Percentiles rank a stretch among this genome's conserved stretches.
Conservation (phyloP, 2,888 invertebrate genomes). For the Mythimna albipuncta region DNA sequence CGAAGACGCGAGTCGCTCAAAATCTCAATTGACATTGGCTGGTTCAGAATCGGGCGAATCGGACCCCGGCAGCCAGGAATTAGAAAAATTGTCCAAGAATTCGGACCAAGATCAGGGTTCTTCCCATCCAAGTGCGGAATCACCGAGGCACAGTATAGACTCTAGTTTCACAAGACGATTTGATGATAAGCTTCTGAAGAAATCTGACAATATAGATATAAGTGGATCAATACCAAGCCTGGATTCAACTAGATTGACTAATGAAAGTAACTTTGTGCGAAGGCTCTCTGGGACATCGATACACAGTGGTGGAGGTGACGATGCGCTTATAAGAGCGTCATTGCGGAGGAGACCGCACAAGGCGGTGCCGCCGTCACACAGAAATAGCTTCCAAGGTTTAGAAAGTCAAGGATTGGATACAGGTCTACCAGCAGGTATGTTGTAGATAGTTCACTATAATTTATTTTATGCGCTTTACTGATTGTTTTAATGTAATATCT, state of each 20-base stretch:
- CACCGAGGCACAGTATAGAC: conserved; percentile 85
- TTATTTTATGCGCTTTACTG: conserved; percentile 8
- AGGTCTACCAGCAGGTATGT: conserved; percentile 82
- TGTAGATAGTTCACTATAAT: neutral
- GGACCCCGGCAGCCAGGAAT: conserved; percentile 94
- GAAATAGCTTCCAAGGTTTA: conserved; percentile 92
- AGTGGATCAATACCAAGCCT: conserved; percentile 85
- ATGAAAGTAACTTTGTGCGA: conserved; percentile 84
- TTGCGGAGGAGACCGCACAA: conserved; percentile 91
- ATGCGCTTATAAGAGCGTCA: conserved; percentile 91
- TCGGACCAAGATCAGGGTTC: conserved; percentile 89
- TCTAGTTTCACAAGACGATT: conserved; percentile 84
- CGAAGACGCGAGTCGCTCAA: conserved; percentile 92
- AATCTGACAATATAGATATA: conserved; percentile 84
- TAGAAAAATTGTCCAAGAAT: conserved; percentile 89
- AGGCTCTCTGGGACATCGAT: conserved; percentile 86
- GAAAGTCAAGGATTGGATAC: conserved; percentile 76
- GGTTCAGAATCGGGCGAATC: conserved; percentile 95
- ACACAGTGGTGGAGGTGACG: conserved; percentile 90
- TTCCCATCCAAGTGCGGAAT: conserved; percentile 86
- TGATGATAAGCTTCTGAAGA: conserved; percentile 85
- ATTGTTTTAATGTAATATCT: neutral
- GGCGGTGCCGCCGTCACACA: conserved; percentile 85
- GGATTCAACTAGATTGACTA: conserved; percentile 81
- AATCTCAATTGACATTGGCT: conserved; percentile 92